phyloP scores from a whole-genome alignment of 2,113 vertebrate genomes.

The Speoplatyrhinus poulsoni region DNA sequence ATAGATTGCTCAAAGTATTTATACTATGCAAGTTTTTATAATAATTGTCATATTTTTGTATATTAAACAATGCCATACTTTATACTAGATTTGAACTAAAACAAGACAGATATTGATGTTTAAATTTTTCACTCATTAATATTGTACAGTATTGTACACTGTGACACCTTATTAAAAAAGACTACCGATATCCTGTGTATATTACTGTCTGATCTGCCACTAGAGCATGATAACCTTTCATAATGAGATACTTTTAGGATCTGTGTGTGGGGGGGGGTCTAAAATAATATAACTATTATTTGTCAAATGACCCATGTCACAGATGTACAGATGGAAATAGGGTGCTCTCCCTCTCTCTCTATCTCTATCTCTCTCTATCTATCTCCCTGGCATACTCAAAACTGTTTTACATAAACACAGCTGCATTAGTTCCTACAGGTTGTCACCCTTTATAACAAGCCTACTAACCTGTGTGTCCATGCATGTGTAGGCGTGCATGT shows the following conservation, averaged over 20 bases:
- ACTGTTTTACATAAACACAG: no score
- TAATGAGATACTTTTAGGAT: background rate
- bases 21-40: slow-evolving; percentile 52
- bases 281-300: no score
- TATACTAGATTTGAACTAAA: slow-evolving; percentile 38
- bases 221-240: slow-evolving; percentile 58
- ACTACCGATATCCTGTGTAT: background rate
- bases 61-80: slow-evolving; percentile 52
- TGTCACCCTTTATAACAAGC: no score
- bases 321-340: no score
- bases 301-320: no score
- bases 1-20: slow-evolving; percentile 53
- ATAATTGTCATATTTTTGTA: slow-evolving; percentile 60
- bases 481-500: background rate
- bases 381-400: no score
- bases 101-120: slow-evolving; percentile 24
- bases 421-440: no score
- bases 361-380: no score
- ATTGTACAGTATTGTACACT: background rate
- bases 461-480: background rate
- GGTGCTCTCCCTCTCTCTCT: no score
- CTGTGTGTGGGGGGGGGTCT: background rate
- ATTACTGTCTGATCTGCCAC: slow-evolving; percentile 22
- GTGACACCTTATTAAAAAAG: background rate
- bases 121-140: background rate